Percentiles rank a stretch among this genome's conserved stretches.
Conservation (phyloP, 2,888 invertebrate genomes). For the Xestia sexstrigata region DNA sequence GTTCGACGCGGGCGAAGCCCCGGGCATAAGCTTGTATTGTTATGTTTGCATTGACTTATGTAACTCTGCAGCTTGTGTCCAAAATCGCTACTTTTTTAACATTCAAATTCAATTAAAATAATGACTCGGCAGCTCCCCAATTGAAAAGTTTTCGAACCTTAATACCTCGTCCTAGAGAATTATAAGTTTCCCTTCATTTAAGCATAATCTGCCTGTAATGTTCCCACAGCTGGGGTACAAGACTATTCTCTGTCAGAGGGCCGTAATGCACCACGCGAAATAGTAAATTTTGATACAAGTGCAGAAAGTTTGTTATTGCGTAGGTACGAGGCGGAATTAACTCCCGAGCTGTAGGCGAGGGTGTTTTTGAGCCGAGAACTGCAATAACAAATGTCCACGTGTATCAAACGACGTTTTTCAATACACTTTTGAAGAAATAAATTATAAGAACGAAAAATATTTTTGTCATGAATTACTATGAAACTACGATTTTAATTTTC, state of each 20-base stretch:
- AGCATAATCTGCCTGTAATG: background rate
- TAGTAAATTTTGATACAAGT: too few species aligned
- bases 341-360: too few species aligned
- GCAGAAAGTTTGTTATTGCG: too few species aligned
- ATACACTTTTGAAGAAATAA: too few species aligned
- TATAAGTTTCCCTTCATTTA: background rate
- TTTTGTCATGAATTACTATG: too few species aligned
- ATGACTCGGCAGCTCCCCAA: background rate
- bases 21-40: background rate
- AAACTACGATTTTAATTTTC: too few species aligned
- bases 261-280: background rate
- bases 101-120: background rate
- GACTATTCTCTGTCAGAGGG: background rate
- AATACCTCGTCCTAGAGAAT: background rate
- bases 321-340: too few species aligned
- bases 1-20: too few species aligned
- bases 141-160: background rate
- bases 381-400: too few species aligned
- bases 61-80: background rate
- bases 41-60: slow-evolving; percentile 20
- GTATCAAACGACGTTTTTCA: too few species aligned
- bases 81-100: background rate
- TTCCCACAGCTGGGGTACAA: background rate
- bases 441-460: too few species aligned
- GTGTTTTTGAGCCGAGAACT: too few species aligned